A percentile compares a stretch with the other conserved stretches of the same genome.
Evolutionary conservation across 2,113 vertebrate genomes (phyloP).

Genomic region (Cairina moschata): DNA sequence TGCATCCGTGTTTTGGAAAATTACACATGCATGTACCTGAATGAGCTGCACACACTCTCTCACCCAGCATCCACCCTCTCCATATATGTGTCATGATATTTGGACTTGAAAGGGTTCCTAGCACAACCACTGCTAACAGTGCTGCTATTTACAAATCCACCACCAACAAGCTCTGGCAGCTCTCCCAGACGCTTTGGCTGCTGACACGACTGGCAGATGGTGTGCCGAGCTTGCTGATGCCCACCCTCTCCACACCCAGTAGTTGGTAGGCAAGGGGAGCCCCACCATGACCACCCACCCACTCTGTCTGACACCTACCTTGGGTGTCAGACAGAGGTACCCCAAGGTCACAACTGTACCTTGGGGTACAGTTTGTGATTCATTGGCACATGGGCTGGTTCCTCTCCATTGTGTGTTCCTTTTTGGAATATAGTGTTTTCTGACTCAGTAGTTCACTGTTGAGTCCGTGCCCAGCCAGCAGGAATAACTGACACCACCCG

Average conservation of each 20-base stretch:
- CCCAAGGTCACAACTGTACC: too few relatives aligned
- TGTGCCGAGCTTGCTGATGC: neutral
- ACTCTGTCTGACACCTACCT: neutral
- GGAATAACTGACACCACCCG: neutral
- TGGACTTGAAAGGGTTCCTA: neutral
- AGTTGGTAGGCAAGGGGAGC: neutral
- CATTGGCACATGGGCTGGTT: neutral
- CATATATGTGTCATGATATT: neutral
- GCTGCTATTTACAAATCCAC: neutral
- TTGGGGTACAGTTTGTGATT: neutral
- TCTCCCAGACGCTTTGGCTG: neutral
- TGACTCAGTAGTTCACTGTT: neutral
- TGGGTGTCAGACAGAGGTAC: neutral
- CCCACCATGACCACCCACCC: neutral
- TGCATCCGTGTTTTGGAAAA: neutral
- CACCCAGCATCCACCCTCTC: neutral
- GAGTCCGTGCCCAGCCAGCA: neutral
- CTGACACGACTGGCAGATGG: neutral
- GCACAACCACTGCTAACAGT: neutral
- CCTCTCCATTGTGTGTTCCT: neutral
- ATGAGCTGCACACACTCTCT: neutral
- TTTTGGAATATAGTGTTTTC: neutral
- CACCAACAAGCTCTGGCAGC: neutral
- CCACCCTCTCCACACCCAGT: accelerated
- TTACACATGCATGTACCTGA: neutral